A percentile compares a stretch with the other conserved stretches of the same genome.
These are phyloP conservation scores for Mellilla xanthometata DNA, from an alignment of 2,888 invertebrate genomes.

Conservation along the genomic window DNA sequence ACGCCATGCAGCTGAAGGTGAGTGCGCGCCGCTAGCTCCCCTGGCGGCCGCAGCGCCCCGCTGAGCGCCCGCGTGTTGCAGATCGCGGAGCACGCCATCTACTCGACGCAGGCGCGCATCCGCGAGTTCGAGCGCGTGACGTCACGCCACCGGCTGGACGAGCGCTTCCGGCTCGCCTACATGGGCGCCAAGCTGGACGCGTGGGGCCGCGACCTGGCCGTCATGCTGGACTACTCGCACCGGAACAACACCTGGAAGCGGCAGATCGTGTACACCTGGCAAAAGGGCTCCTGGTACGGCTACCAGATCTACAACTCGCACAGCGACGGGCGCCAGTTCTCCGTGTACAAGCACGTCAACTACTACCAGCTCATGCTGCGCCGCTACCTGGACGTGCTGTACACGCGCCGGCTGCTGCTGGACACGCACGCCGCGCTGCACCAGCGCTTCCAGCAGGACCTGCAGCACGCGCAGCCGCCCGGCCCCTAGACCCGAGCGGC, in stretches of 20 bases:
- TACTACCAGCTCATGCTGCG: background rate
- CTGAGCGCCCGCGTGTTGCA: background rate
- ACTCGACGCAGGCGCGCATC: background rate
- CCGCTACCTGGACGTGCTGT: background rate
- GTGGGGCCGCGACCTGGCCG: background rate
- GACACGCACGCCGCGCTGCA: background rate
- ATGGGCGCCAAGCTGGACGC: background rate
- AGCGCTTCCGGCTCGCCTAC: background rate
- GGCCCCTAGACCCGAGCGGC: no score
- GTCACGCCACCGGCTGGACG: background rate
- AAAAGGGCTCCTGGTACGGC: background rate
- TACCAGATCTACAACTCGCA: background rate
- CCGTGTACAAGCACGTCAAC: background rate
- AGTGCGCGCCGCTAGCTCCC: background rate
- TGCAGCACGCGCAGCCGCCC: no score
- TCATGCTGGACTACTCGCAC: background rate
- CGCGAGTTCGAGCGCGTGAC: background rate
- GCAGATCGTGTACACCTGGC: background rate
- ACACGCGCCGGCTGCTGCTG: background rate
- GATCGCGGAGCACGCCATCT: background rate
- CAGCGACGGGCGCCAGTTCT: background rate
- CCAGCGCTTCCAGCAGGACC: background rate
- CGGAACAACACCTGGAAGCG: background rate
- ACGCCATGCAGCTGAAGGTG: background rate
- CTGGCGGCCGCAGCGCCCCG: no score